Percentiles rank a stretch among this genome's conserved stretches.
Evolutionary conservation across 2,888 invertebrate species (phyloP).

Genomic region (Lasioglossum villosulum): DNA sequence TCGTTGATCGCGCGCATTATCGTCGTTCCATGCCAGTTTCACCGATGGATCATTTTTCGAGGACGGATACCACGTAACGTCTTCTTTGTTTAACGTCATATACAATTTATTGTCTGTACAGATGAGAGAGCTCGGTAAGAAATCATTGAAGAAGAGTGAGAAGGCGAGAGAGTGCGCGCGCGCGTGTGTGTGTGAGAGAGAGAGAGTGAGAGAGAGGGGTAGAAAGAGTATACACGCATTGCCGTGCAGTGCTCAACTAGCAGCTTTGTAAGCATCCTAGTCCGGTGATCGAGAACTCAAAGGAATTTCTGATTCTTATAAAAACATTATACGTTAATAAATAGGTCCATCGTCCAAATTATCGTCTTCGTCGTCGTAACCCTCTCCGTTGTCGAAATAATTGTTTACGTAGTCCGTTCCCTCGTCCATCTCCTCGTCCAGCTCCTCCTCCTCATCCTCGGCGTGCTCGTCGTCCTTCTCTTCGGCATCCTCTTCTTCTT

Average conservation of each 20-base stretch:
- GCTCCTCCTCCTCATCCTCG: constrained; percentile 87
- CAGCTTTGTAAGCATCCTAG: constrained; percentile 41
- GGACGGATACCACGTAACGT: background rate
- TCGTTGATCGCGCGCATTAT: background rate
- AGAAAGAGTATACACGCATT: constrained; percentile 35
- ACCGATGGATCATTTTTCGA: background rate
- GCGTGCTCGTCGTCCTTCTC: constrained; percentile 86
- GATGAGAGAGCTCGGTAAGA: constrained; percentile 28
- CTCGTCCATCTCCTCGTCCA: constrained; percentile 94
- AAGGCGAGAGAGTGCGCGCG: background rate
- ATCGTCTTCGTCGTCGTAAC: constrained; percentile 94
- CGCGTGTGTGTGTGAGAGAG: background rate
- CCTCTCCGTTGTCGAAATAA: constrained; percentile 95
- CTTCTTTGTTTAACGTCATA: constrained; percentile 23
- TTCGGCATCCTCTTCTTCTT: constrained; percentile 85
- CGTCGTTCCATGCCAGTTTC: constrained; percentile 1
- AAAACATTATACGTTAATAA: constrained; percentile 85
- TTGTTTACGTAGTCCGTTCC: constrained; percentile 95
- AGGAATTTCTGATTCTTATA: constrained; percentile 37
- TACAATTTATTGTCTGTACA: constrained; percentile 51
- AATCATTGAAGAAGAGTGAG: background rate
- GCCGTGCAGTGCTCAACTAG: constrained; percentile 36
- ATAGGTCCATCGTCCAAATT: constrained; percentile 93
- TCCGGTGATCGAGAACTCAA: constrained; percentile 19
- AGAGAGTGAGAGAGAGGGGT: background rate